Evolutionary conservation across 2,113 vertebrate species (phyloP).

Genomic region (Limnothrissa miodon): DNA sequence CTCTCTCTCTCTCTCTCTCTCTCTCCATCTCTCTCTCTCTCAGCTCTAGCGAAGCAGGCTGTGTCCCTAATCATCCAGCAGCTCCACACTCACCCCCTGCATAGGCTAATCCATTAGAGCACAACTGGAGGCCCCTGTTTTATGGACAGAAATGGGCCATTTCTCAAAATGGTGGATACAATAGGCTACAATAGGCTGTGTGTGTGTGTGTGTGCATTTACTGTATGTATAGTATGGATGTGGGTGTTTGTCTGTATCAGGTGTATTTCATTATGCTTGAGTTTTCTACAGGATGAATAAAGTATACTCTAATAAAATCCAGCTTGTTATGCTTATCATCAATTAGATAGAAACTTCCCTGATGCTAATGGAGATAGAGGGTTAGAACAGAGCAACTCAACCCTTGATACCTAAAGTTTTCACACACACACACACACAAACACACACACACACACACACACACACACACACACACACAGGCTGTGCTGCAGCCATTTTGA

Average conservation of each 20-base stretch:
- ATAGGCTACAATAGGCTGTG: background rate
- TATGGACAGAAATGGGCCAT: slow-evolving; percentile 16
- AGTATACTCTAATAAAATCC: no score
- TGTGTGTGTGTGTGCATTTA: slow-evolving; percentile 7
- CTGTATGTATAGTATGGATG: no score
- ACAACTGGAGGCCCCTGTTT: background rate
- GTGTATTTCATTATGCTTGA: no score
- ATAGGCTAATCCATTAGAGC: background rate
- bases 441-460: no score
- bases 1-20: background rate
- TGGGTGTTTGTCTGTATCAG: background rate
- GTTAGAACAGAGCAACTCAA: background rate
- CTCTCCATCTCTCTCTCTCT: background rate
- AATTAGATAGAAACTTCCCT: background rate
- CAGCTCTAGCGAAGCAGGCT: background rate
- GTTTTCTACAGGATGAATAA: no score
- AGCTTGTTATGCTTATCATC: background rate
- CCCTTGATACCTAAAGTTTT: background rate
- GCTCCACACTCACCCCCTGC: background rate
- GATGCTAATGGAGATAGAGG: background rate
- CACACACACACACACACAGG: background rate
- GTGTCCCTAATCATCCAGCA: background rate
- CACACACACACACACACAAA: no score
- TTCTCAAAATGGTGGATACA: slow-evolving; percentile 2
- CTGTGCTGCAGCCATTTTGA: background rate